Percentiles rank a stretch among this genome's conserved stretches.
phyloP scores from a whole-genome alignment of 2,888 invertebrate species.

The Cephus runcator region DNA sequence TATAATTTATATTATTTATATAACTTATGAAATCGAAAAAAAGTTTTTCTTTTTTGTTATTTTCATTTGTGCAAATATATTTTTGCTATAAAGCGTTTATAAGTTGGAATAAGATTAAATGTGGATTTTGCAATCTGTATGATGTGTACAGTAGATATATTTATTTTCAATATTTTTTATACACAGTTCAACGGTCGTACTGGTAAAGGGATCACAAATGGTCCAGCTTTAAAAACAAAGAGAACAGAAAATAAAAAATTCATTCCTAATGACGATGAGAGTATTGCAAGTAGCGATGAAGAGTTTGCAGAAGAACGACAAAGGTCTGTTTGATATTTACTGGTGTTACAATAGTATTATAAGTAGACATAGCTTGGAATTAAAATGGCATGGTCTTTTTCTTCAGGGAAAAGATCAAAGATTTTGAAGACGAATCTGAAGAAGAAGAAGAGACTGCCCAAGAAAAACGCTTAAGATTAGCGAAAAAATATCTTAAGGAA shows the following conservation, averaged over 20 bases:
- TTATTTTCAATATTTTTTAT: constrained; percentile 3
- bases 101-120: background rate
- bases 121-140: background rate
- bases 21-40: background rate
- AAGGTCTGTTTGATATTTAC: constrained; percentile 20
- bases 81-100: background rate
- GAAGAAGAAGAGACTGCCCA: constrained; percentile 85
- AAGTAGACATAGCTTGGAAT: background rate
- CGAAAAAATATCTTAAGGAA: constrained; percentile 89
- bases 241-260: constrained; percentile 34
- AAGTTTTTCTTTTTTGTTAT: background rate
- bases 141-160: constrained; percentile 3
- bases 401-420: constrained; percentile 18
- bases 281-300: constrained; percentile 60
- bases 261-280: constrained; percentile 47
- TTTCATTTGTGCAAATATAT: background rate
- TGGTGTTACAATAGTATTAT: background rate
- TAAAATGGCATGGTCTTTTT: background rate
- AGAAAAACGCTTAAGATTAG: constrained; percentile 89
- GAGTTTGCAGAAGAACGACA: constrained; percentile 56
- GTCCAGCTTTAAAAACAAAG: constrained; percentile 32
- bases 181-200: constrained; percentile 34
- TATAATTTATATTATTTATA: background rate
- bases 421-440: constrained; percentile 62
- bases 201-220: constrained; percentile 21